These are phyloP conservation scores for Oxygymnocypris stewartii DNA, from an alignment of 2,113 vertebrate species.

Conservation along the genomic window DNA sequence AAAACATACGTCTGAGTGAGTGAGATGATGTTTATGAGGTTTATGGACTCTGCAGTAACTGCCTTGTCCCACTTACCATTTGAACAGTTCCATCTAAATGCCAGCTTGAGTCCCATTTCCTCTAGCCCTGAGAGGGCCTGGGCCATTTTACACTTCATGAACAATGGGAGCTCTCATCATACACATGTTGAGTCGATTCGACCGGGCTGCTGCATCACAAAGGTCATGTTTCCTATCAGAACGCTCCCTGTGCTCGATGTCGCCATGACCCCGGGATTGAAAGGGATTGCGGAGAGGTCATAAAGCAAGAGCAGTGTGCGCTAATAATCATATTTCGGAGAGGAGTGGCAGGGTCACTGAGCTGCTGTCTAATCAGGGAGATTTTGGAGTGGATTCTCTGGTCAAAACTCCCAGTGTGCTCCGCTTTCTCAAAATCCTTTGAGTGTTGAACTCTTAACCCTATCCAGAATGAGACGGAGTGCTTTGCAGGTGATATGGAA, in stretches of 20 bases:
- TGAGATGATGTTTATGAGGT: not conserved
- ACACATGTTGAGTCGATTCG: slow-evolving; percentile 45
- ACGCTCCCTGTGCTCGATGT: not conserved
- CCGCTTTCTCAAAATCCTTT: not conserved
- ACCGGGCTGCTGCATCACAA: slow-evolving; percentile 17
- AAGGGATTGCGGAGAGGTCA: slow-evolving; percentile 39
- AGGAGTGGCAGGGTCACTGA: not conserved
- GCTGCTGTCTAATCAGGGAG: slow-evolving; percentile 31
- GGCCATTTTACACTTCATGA: slow-evolving; percentile 39
- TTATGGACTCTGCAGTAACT: not conserved
- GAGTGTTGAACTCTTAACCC: slow-evolving; percentile 17
- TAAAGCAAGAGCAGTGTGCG: slow-evolving; percentile 6
- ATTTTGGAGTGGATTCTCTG: slow-evolving; percentile 12
- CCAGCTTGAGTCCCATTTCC: slow-evolving; percentile 32
- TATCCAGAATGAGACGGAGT: not conserved
- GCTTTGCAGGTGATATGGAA: not conserved
- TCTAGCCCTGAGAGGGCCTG: slow-evolving; percentile 8
- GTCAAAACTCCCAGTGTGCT: slow-evolving; percentile 22
- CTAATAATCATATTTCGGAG: slow-evolving; percentile 32
- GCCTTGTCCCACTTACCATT: slow-evolving; percentile 28
- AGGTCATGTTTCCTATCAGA: slow-evolving; percentile 52
- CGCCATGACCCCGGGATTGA: not conserved
- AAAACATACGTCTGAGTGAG: no score
- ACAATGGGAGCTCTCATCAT: slow-evolving; percentile 31
- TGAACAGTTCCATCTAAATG: slow-evolving; percentile 41